These are phyloP conservation scores for Montipora sp. DNA, from an alignment of 64 coral and sea anemone species.

Conservation along the genomic window DNA sequence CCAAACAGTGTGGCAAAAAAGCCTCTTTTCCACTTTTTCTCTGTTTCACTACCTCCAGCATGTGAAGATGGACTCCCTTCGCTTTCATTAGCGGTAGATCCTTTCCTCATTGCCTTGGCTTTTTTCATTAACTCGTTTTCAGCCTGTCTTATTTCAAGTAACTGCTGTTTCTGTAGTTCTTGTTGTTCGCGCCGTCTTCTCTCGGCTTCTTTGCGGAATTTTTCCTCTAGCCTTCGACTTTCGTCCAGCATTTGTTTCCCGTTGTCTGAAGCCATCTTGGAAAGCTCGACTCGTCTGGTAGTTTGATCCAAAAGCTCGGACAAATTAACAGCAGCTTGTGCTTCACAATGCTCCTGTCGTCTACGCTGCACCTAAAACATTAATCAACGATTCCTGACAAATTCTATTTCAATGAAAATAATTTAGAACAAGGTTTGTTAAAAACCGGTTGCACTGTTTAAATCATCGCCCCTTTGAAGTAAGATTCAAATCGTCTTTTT, in stretches of 20 bases:
- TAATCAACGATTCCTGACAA: not conserved
- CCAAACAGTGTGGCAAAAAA: conserved; percentile 35
- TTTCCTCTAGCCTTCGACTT: conserved; percentile 2
- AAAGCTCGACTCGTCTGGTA: not conserved
- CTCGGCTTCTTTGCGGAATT: conserved; percentile 24
- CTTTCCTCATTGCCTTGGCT: not conserved
- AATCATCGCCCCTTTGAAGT: too few species aligned
- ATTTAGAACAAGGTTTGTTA: too few species aligned
- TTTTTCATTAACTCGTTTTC: conserved; percentile 19
- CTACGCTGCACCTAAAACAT: not conserved
- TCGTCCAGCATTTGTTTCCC: conserved; percentile 20
- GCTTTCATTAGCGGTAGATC: not conserved
- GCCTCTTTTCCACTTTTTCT: not conserved
- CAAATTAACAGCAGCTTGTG: conserved; percentile 20
- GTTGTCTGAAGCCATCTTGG: conserved; percentile 6
- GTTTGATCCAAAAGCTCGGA: conserved; percentile 19
- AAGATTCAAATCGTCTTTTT: too few species aligned
- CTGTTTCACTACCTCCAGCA: not conserved
- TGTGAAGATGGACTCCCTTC: not conserved
- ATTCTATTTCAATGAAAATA: too few species aligned
- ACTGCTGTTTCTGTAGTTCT: conserved; percentile 32
- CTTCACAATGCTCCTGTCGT: not conserved
- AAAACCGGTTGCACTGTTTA: too few species aligned
- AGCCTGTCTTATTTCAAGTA: not conserved
- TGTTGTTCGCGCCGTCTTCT: not conserved